These are phyloP conservation scores for Tetramorium simillimum DNA, from an alignment of 1,140 invertebrate genomes.

Conservation along the genomic window DNA sequence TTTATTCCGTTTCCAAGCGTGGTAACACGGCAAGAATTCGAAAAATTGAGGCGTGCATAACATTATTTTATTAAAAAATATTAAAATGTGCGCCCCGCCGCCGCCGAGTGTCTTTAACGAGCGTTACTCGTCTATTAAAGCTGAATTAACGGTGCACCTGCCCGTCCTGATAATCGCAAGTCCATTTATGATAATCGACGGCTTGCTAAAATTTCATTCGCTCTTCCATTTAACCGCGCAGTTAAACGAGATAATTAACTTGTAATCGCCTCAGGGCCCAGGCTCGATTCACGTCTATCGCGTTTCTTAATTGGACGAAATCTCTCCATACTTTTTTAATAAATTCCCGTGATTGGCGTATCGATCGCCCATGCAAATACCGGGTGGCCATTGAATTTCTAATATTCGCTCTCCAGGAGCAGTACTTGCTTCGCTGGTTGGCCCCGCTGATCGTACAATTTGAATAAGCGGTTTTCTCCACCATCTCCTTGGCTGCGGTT, in stretches of 20 bases:
- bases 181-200: constrained; percentile 62
- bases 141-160: constrained; percentile 52
- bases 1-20: constrained; percentile 33
- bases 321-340: constrained; percentile 62
- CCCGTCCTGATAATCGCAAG: constrained; percentile 55
- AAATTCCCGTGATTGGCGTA: constrained; percentile 58
- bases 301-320: constrained; percentile 57
- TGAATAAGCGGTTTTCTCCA: constrained; percentile 68
- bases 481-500: not conserved
- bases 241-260: constrained; percentile 62
- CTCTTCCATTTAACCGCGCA: constrained; percentile 56
- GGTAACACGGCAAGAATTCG: constrained; percentile 29
- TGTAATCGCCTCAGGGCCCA: constrained; percentile 39
- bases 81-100: constrained; percentile 5
- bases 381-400: constrained; percentile 64
- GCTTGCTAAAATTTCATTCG: constrained; percentile 60
- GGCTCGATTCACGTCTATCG: constrained; percentile 52
- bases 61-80: constrained; percentile 52
- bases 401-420: constrained; percentile 37
- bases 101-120: constrained; percentile 48
- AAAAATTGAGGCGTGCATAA: constrained; percentile 37
- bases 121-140: constrained; percentile 49
- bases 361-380: constrained; percentile 64
- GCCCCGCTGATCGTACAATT: constrained; percentile 49
- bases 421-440: constrained; percentile 22